phyloP scores from a whole-genome alignment of 2,888 invertebrate species.

The Doris montereyensis region DNA sequence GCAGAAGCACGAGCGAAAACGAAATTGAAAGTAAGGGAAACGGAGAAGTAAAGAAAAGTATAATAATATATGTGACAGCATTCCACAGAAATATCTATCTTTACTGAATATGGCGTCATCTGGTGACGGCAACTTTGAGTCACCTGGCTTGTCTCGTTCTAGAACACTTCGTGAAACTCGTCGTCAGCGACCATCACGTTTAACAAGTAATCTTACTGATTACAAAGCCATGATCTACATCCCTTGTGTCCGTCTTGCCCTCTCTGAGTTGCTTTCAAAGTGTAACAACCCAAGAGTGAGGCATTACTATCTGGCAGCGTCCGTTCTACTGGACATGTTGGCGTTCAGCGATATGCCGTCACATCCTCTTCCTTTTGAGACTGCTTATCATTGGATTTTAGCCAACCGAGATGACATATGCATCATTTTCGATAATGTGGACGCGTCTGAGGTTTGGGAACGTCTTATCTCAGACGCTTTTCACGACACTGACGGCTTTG shows the following conservation, averaged over 20 bases:
- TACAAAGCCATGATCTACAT: slow-evolving; percentile 45
- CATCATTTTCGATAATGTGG: slow-evolving; percentile 48
- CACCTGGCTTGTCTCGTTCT: neutral
- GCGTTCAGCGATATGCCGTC: slow-evolving; percentile 32
- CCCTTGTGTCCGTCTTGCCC: slow-evolving; percentile 43
- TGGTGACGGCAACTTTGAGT: slow-evolving; percentile 29
- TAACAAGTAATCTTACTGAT: slow-evolving; percentile 40
- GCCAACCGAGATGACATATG: slow-evolving; percentile 45
- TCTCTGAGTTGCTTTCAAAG: slow-evolving; percentile 41
- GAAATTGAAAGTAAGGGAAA: slow-evolving; percentile 24
- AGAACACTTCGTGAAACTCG: slow-evolving; percentile 33
- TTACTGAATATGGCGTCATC: slow-evolving; percentile 33
- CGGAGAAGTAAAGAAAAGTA: neutral
- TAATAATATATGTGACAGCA: slow-evolving; percentile 33
- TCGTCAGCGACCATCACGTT: slow-evolving; percentile 37
- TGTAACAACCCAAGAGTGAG: slow-evolving; percentile 38
- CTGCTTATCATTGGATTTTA: slow-evolving; percentile 45
- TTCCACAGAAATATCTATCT: slow-evolving; percentile 42
- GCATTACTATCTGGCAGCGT: slow-evolving; percentile 41
- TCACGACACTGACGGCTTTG: slow-evolving; percentile 43
- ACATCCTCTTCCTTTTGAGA: slow-evolving; percentile 34
- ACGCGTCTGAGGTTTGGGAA: slow-evolving; percentile 42
- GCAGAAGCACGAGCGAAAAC: slow-evolving; percentile 34
- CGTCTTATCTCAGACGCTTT: slow-evolving; percentile 44
- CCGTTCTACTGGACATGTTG: slow-evolving; percentile 40